Evolutionary conservation across 2,113 vertebrate genomes (phyloP).

Genomic region (Bos indicus): DNA sequence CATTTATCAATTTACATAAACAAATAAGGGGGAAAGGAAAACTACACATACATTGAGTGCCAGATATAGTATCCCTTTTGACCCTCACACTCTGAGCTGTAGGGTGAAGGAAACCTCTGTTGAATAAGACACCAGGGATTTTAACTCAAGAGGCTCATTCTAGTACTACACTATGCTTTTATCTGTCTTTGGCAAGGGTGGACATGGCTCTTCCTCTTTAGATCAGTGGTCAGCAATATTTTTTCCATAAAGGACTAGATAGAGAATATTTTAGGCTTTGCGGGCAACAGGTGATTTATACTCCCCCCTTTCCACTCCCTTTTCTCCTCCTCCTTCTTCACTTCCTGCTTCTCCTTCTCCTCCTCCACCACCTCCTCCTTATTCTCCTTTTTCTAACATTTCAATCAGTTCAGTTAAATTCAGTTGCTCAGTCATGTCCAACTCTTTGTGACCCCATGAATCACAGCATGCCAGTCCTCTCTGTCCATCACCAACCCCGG

Average conservation of each 20-base stretch:
- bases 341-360: not conserved
- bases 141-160: not conserved
- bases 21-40: not conserved
- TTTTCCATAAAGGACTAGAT: not conserved
- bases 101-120: not conserved
- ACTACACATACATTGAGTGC: not conserved
- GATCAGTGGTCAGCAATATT: not conserved
- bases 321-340: not conserved
- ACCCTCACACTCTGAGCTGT: not conserved
- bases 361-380: not conserved
- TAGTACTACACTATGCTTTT: not conserved
- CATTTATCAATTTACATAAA: not conserved
- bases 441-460: too few relatives aligned
- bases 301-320: not conserved
- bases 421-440: too few relatives aligned
- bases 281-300: not conserved
- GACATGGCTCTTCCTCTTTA: not conserved
- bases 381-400: not conserved
- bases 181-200: not conserved
- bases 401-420: too few relatives aligned
- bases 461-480: too few relatives aligned
- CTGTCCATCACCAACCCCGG: too few relatives aligned
- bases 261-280: not conserved
- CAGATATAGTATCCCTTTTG: not conserved
- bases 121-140: not conserved